Evolutionary conservation across 2,888 invertebrate species (phyloP).

Genomic region (Orchesella flavescens): DNA sequence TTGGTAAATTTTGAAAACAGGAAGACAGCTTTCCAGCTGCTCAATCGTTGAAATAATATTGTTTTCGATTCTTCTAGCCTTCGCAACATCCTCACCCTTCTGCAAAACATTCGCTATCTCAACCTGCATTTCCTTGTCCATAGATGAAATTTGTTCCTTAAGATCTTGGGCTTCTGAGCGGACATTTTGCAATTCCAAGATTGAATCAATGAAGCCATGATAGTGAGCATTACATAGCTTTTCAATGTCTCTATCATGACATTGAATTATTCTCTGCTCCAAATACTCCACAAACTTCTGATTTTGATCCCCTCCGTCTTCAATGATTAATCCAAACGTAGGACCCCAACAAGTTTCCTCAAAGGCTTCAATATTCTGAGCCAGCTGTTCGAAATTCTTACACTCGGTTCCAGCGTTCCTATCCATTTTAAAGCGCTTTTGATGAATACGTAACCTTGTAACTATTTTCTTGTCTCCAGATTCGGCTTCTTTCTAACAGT

Average conservation of each 20-base stretch:
- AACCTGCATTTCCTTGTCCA: conserved; percentile 76
- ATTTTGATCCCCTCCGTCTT: conserved; percentile 90
- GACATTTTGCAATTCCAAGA: conserved; percentile 94
- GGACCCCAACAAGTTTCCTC: conserved; percentile 94
- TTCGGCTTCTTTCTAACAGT: too few relatives aligned
- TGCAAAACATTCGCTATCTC: conserved; percentile 79
- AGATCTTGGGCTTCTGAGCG: conserved; percentile 92
- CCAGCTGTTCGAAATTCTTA: conserved; percentile 78
- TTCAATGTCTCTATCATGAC: conserved; percentile 98
- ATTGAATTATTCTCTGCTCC: conserved; percentile 91
- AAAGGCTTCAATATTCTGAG: too few relatives aligned
- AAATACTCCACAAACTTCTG: conserved; percentile 89
- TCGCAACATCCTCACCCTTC: conserved; percentile 88
- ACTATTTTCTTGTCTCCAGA: too few relatives aligned
- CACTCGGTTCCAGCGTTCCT: conserved; percentile 74
- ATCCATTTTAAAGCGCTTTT: conserved; percentile 10
- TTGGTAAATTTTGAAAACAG: conserved; percentile 94
- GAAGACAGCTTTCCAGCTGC: conserved; percentile 92
- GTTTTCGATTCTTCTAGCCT: conserved; percentile 90
- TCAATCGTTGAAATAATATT: conserved; percentile 96
- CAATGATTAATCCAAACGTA: conserved; percentile 94
- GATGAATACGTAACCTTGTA: too few relatives aligned
- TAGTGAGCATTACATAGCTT: conserved; percentile 98
- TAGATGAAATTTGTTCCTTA: conserved; percentile 79
- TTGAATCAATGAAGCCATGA: conserved; percentile 98